Base-by-base conservation (phyloP, 2,888 invertebrate species). In the Cosmia pyralina region DNA sequence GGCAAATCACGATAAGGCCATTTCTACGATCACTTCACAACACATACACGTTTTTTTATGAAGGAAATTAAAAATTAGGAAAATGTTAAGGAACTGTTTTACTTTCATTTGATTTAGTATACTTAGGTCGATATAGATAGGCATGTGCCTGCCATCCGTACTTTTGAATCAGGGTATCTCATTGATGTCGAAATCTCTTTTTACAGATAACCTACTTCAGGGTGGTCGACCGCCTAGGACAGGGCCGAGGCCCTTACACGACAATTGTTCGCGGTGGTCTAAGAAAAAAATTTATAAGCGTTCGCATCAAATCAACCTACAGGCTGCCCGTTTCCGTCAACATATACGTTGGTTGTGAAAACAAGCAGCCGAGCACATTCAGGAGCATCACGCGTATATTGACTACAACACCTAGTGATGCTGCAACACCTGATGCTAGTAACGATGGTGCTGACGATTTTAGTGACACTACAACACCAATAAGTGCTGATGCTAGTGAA, bases 181-280 rank as follows among this genome's bases (percentile, higher is more conserved):
- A 53, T 22, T 50, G 22, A 46, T 44, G n/a, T 44, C 34, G 1
- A 4, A n/a, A n/a, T 55, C 10, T 48, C 46, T 11, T 91, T 89
- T 65, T 84, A 92, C 88, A 95, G 95, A 94, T 95, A 48, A 93
- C 94, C 0, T 95, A 94, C 86, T 89, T 94, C 58, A 89, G 93
- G 71, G 91, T 95, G 0, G 88, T 88, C 0, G 94, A 95, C 67
- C 92, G 94, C 4, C 84, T 95, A 4, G 94, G 94, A 2, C 74
- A 90, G 4, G 91, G 92, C 1, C 72, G 88, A 5, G 92, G 93
- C 0, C 94, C 94, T 2, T 73, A 65, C 19, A 89, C 92, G 0
- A 79, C 89, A 81, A 85, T 95, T 22, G 79, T 92, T 3, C 89
- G 93, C 34, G 95, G 95, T 7, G 95, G 95, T 13, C 88, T 94